Evolutionary conservation across 2,888 invertebrate genomes (phyloP), one percentile per base, ranked within the genome.

Genomic region (Neria commutata): DNA sequence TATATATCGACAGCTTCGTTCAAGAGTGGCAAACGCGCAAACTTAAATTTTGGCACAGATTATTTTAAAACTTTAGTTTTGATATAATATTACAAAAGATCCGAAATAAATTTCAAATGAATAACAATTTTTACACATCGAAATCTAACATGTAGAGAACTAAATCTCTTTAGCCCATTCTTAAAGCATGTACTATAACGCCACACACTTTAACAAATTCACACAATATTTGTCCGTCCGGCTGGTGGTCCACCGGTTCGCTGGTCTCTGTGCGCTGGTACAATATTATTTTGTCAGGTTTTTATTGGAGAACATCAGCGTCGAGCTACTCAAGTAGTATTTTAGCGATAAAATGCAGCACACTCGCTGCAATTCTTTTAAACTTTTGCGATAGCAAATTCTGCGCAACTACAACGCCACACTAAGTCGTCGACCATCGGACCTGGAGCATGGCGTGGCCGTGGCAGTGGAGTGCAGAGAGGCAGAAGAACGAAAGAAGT

Each of bases 271-370:
- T 42, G 17, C 19, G 42, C 56, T 54, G 14, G 50, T 61, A 59
- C 67, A 70, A 76, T 74, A 74, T 76, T 74, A 76, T 74, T 74
- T 74, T 74, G 73, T 74, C 73, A 74, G 76, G 67, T 75, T 74
- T 75, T 74, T 74, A 76, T 76, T 74, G 76, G 68, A 68, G 67
- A 64, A 76, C 73, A 74, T 76, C 71, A 67, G 68, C 70, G 71
- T 72, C 70, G 72, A 71, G 73, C 73, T 74, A 74, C 73, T 74
- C 73, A 71, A 76, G 73, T 74, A 74, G 73, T 74, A 74, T 74
- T 74, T 75, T 76, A 72, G 74, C 73, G 76, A 74, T 74, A 74
- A 74, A 76, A 74, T 76, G 75, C 71, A 70, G 57, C 58, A 58
- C 37, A 24, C 51, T 51, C 8, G 37, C 33, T 33, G 54, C 46